Percentiles rank a stretch among this genome's conserved stretches.
Conservation (phyloP, 2,797 vertebrate genomes). For the Garrulus glandarius region DNA sequence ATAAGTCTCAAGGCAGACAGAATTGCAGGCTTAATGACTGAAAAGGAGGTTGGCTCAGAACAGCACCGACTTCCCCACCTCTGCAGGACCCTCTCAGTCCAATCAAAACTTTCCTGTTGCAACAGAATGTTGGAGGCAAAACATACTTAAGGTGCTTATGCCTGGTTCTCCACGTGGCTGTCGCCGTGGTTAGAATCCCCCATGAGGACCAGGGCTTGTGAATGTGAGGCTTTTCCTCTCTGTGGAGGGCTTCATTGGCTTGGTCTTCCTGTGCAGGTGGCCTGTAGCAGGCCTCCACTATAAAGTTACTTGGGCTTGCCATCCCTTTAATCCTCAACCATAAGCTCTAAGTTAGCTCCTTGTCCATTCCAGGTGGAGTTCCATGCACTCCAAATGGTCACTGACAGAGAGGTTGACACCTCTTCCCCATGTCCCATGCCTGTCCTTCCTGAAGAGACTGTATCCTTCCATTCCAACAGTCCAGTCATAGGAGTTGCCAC, state of each 20-base stretch:
- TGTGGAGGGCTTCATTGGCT: background rate
- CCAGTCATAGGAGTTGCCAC: background rate
- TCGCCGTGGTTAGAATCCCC: rapidly evolving
- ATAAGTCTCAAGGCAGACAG: background rate
- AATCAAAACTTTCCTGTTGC: background rate
- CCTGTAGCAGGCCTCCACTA: background rate
- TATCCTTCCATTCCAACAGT: background rate
- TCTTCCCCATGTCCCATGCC: background rate
- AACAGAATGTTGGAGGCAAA: background rate
- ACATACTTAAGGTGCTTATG: background rate
- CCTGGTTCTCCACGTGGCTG: background rate
- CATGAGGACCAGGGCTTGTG: background rate
- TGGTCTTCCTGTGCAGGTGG: background rate
- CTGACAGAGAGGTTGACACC: background rate
- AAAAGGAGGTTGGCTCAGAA: background rate
- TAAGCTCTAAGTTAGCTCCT: background rate
- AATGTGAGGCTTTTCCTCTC: background rate
- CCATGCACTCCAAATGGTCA: background rate
- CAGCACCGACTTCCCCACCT: background rate
- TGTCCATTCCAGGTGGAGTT: background rate
- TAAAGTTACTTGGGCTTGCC: background rate
- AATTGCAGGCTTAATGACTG: background rate
- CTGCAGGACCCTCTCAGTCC: background rate
- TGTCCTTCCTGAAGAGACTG: background rate
- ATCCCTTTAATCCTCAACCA: background rate